A percentile compares a stretch with the other conserved stretches of the same genome.
Conservation (phyloP, 2,113 vertebrate genomes). For the Crotophaga sulcirostris region DNA sequence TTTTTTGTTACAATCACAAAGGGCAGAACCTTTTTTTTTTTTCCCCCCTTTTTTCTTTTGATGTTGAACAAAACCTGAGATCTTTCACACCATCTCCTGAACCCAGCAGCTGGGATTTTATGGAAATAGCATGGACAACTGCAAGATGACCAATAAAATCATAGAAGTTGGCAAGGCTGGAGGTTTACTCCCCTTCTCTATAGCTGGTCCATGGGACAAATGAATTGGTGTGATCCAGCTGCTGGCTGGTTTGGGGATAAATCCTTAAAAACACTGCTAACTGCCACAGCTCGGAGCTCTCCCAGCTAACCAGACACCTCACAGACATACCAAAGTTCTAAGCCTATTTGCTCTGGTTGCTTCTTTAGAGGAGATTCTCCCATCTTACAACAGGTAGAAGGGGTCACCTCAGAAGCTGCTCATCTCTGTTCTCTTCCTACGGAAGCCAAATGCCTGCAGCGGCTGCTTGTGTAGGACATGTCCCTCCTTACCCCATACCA, state of each 20-base stretch:
- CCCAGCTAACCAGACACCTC: neutral
- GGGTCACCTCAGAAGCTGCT: neutral
- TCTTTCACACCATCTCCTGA: neutral
- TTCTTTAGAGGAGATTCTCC: neutral
- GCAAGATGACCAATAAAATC: neutral
- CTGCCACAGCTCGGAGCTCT: neutral
- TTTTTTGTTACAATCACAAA: neutral
- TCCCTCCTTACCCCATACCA: neutral
- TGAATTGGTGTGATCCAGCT: neutral
- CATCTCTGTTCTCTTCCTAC: neutral
- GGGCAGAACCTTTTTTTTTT: neutral
- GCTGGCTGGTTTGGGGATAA: neutral
- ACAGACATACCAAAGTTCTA: rapidly evolving
- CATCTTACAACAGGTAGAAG: neutral
- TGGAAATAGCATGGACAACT: neutral
- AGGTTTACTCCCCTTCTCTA: neutral
- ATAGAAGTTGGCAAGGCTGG: neutral
- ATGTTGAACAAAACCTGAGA: neutral
- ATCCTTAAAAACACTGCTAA: neutral
- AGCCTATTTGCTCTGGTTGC: neutral
- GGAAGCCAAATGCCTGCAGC: rapidly evolving
- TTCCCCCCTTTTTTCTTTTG: neutral
- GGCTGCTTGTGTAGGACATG: rapidly evolving
- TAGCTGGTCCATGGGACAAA: neutral
- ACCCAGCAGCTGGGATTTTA: neutral